These are phyloP conservation scores for Myotis yumanensis DNA, from an alignment of 2,113 vertebrate genomes.

Conservation along the genomic window DNA sequence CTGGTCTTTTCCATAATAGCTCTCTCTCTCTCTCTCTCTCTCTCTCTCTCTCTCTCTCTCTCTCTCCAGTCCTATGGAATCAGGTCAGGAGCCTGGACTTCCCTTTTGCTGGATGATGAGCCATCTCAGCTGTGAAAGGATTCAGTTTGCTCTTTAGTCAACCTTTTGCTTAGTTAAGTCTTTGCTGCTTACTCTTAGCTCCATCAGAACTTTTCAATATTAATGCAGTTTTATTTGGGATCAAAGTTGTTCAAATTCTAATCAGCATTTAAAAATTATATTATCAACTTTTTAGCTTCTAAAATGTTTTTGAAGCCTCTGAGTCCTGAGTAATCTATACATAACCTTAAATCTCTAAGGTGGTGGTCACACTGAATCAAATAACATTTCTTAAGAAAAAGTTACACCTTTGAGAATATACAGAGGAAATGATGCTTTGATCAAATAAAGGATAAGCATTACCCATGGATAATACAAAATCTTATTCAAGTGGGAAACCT, in stretches of 20 bases:
- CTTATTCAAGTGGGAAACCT: not conserved
- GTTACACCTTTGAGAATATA: constrained; percentile 28
- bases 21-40: no score
- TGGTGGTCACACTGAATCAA: not conserved
- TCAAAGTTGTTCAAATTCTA: constrained; percentile 10
- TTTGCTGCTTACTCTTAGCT: not conserved
- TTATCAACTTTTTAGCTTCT: constrained; percentile 14
- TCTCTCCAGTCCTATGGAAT: not conserved
- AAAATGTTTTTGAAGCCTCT: constrained; percentile 24
- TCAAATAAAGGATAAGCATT: constrained; percentile 32
- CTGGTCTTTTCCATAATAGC: not conserved
- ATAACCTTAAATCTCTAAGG: not conserved
- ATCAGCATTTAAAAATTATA: constrained; percentile 22
- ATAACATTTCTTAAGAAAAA: constrained; percentile 32
- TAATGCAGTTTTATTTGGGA: constrained; percentile 1
- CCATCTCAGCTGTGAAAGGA: not conserved
- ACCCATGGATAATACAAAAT: not conserved
- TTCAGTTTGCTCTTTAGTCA: not conserved
- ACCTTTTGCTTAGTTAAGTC: not conserved
- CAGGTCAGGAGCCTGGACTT: not conserved
- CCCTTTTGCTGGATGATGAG: not conserved
- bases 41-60: no score
- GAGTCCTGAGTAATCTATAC: not conserved
- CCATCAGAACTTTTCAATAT: not conserved
- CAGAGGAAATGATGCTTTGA: constrained; percentile 9